These are phyloP conservation scores for Odocoileus virginianus DNA, from an alignment of 2,113 vertebrate genomes.

Conservation along the genomic window DNA sequence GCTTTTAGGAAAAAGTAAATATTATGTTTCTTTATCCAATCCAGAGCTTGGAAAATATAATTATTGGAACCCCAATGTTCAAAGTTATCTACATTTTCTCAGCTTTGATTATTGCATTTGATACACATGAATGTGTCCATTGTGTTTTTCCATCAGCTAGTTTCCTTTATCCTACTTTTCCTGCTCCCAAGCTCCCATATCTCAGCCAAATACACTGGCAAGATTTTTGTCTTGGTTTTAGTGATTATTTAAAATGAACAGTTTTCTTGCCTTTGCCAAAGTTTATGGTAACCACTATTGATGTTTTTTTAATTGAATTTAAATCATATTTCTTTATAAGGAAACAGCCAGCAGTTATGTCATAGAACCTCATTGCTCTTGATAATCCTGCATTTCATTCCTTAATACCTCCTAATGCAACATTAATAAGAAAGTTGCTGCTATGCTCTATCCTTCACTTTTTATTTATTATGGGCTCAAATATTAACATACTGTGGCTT, in stretches of 20 bases:
- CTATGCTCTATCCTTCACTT: background rate
- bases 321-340: background rate
- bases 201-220: background rate
- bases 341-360: background rate
- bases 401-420: background rate
- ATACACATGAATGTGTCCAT: background rate
- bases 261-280: background rate
- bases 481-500: background rate
- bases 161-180: background rate
- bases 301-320: background rate
- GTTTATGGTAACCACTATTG: background rate
- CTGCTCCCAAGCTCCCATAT: background rate
- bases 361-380: background rate
- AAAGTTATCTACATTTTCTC: background rate
- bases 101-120: background rate
- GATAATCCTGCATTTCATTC: background rate
- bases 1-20: background rate
- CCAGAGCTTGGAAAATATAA: background rate
- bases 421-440: background rate
- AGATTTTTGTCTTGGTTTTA: slow-evolving; percentile 15
- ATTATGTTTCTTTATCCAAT: background rate
- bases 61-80: background rate
- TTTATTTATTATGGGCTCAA: background rate
- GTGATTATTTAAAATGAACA: slow-evolving; percentile 1
- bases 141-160: background rate